Evolutionary conservation across 2,888 invertebrate species (phyloP).

Genomic region (Coelinius sp.): DNA sequence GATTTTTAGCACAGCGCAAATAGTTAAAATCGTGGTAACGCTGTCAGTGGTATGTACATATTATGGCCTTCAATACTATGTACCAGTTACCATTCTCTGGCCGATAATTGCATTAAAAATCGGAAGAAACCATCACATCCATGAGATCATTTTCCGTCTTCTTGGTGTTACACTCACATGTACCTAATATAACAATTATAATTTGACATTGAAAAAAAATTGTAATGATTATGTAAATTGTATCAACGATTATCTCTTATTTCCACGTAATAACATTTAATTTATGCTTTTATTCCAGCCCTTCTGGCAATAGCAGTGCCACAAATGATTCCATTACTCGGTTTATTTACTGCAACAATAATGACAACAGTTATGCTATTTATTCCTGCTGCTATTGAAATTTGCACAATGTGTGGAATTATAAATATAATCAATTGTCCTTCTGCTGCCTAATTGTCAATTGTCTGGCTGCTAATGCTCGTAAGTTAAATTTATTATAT

Average conservation of each 20-base stretch:
- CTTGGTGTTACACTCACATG: constrained; percentile 58
- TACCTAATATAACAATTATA: constrained; percentile 59
- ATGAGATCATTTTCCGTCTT: constrained; percentile 59
- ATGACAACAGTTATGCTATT: constrained; percentile 72
- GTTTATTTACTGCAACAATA: constrained; percentile 74
- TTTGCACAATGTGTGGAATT: constrained; percentile 57
- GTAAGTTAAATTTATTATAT: constrained; percentile 51
- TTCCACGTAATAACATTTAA: background rate
- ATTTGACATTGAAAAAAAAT: constrained; percentile 9
- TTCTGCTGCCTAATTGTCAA: constrained; percentile 51
- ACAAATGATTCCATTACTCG: constrained; percentile 74
- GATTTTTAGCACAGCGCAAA: background rate
- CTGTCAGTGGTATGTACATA: constrained; percentile 76
- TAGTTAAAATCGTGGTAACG: constrained; percentile 72
- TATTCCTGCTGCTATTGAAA: constrained; percentile 64
- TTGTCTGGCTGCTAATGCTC: constrained; percentile 59
- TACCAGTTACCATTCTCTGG: constrained; percentile 77
- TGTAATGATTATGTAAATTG: constrained; percentile 15
- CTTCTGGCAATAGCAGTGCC: constrained; percentile 73
- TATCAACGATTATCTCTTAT: background rate
- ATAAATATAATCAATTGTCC: constrained; percentile 51
- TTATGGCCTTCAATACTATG: constrained; percentile 77
- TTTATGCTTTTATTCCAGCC: constrained; percentile 61
- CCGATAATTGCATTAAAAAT: constrained; percentile 70
- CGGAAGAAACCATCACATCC: constrained; percentile 54